These are phyloP conservation scores for Anolis apletophallus DNA, from an alignment of 2,797 vertebrate species.

Conservation along the genomic window DNA sequence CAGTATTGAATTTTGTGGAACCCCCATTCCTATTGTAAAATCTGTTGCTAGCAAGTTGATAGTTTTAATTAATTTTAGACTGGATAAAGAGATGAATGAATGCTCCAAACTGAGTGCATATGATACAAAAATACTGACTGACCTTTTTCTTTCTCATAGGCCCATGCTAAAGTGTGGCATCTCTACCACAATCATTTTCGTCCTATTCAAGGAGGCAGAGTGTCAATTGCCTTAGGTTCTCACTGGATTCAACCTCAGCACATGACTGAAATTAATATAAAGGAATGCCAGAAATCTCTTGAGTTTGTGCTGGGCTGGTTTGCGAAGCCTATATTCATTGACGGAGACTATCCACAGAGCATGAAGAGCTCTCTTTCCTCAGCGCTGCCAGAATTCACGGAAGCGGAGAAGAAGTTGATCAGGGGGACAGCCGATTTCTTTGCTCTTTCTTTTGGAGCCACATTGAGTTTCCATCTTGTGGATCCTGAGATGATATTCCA, in stretches of 20 bases:
- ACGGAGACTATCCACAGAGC: conserved; percentile 93
- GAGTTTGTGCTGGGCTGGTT: conserved; percentile 97
- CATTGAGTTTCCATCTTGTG: conserved; percentile 92
- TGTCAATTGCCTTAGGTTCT: conserved; percentile 94
- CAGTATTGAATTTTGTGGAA: not conserved
- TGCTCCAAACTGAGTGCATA: not conserved
- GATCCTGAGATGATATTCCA: conserved; percentile 91
- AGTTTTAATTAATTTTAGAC: not conserved
- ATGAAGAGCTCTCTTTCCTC: conserved; percentile 89
- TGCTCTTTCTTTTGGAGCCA: conserved; percentile 93
- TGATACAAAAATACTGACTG: conserved; percentile 31
- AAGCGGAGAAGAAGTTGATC: conserved; percentile 82
- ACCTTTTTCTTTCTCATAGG: conserved; percentile 78
- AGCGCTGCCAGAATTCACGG: conserved; percentile 87
- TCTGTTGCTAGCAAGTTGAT: not conserved
- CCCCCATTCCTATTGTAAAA: not conserved
- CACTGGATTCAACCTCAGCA: conserved; percentile 93
- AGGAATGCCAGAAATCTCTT: conserved; percentile 91
- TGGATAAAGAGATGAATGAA: not conserved
- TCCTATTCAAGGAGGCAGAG: conserved; percentile 83
- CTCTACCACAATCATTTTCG: conserved; percentile 90
- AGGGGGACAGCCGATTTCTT: conserved; percentile 95
- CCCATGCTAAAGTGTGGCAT: conserved; percentile 93
- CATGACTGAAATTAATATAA: conserved; percentile 83
- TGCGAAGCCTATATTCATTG: conserved; percentile 91